These are phyloP conservation scores for Oryctolagus cuniculus DNA, from an alignment of 2,113 vertebrate genomes.

Conservation along the genomic window DNA sequence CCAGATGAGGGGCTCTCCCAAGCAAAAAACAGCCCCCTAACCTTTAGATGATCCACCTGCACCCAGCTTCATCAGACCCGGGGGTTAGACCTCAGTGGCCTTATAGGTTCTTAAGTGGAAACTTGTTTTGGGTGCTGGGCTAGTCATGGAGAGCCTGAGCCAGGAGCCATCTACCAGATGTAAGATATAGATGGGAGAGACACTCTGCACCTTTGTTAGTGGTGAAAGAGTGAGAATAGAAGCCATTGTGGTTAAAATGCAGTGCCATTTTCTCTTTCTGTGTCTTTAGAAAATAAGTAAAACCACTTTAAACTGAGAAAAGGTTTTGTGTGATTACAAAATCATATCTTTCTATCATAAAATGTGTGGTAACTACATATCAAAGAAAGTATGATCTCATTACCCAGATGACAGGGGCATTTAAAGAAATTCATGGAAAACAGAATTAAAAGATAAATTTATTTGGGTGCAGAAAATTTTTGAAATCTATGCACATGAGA, in stretches of 20 bases:
- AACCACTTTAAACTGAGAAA: background rate
- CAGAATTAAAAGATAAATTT: no score
- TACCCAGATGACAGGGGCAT: background rate
- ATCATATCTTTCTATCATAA: background rate
- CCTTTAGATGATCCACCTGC: no score
- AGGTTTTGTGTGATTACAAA: background rate
- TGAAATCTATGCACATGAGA: no score
- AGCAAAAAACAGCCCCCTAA: no score
- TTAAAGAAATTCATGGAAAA: no score
- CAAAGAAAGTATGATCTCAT: constrained; percentile 15
- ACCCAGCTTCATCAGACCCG: no score
- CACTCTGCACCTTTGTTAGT: background rate
- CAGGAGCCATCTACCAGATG: background rate
- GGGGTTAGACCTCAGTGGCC: no score
- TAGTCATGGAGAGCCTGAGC: background rate
- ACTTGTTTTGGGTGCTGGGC: background rate
- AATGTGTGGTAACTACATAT: background rate
- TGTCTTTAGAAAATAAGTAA: background rate
- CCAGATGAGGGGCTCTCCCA: no score
- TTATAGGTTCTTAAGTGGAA: background rate
- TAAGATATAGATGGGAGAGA: background rate
- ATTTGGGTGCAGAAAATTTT: no score
- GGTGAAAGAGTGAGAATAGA: background rate
- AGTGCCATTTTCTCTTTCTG: background rate
- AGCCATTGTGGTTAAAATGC: background rate